Evolutionary conservation across 1,140 invertebrate genomes (phyloP), one percentile per base, ranked within the genome.

Genomic region (silkworm (Bombyx mori)): DNA sequence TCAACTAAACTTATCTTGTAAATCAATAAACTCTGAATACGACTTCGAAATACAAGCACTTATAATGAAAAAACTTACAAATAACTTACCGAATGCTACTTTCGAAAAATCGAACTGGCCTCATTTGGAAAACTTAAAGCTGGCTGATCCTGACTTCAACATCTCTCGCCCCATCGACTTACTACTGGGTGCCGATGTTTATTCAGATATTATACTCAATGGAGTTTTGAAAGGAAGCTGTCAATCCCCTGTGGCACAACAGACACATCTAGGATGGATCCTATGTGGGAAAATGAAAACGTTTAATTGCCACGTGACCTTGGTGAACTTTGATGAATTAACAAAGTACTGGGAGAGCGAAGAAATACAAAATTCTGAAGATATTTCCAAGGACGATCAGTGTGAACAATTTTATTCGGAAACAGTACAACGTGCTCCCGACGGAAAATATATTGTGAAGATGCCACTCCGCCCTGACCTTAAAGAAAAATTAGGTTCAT

Each of bases 111-210:
- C 66, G 10, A 10, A 12, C 0, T 68, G 69, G 66, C 7, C 52
- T 22, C 48, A 62, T 50, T 4, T 63, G 8, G 22, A 58, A 10
- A 42, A 64, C 10, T 53, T 71, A 3, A 43, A 59, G 7, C 46
- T 71, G 44, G 66, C 66, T 2, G 69, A 71, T 46, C 63, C 66
- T 9, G 57, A 71, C 8, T 71, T 61, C 52, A 50, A 68, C 52
- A 50, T 44, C 10, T 61, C 60, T 22, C 60, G 66, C 2, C 60
- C 63, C 0, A 26, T 71, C 6, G 63, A 71, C 54, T 44, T 63
- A 12, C 44, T 63, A 47, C 45, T 70, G 7, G 68, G 68, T 18
- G 68, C 65, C 42, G 68, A 70, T 4, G 45, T 63, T 7, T 70
- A 67, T 50, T 59, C 58, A 1, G 42, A 44, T 7, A 68, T 71